Conservation (phyloP, 2,888 invertebrate species). For the Drosophila barbarae region DNA sequence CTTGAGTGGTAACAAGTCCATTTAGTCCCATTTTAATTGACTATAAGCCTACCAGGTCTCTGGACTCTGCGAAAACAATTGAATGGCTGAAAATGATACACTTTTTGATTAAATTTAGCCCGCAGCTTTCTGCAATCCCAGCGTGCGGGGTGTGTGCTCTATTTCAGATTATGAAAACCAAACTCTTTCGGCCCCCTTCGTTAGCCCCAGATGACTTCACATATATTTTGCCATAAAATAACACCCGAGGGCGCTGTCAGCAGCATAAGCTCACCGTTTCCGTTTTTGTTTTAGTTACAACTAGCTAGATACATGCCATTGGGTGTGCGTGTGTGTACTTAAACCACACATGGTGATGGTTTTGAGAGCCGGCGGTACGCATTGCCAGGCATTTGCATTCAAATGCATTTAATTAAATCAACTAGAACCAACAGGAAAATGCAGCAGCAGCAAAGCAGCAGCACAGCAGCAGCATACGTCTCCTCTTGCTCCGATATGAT, state of each 20-base stretch:
- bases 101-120: constrained; percentile 68
- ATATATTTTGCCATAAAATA: constrained; percentile 65
- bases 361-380: constrained; percentile 53
- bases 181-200: constrained; percentile 12
- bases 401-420: constrained; percentile 77
- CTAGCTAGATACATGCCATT: constrained; percentile 40
- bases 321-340: constrained; percentile 24
- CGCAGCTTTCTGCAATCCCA: constrained; percentile 43
- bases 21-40: constrained; percentile 13
- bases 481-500: constrained; percentile 45
- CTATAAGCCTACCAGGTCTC: constrained; percentile 2
- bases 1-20: neutral
- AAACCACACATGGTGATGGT: constrained; percentile 59
- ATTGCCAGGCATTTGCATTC: constrained; percentile 70
- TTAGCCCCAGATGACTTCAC: constrained; percentile 38
- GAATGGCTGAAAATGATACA: constrained; percentile 15
- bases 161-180: constrained; percentile 58
- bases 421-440: constrained; percentile 68
- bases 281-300: constrained; percentile 66
- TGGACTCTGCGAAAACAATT: constrained; percentile 1
- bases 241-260: constrained; percentile 69
- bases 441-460: constrained; percentile 43
- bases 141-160: constrained; percentile 5
- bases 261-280: constrained; percentile 66
- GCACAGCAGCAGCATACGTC: neutral